A percentile compares a stretch with the other conserved stretches of the same genome.
phyloP scores from a whole-genome alignment of 2,888 invertebrate species.

The Standfussiana lucernea region DNA sequence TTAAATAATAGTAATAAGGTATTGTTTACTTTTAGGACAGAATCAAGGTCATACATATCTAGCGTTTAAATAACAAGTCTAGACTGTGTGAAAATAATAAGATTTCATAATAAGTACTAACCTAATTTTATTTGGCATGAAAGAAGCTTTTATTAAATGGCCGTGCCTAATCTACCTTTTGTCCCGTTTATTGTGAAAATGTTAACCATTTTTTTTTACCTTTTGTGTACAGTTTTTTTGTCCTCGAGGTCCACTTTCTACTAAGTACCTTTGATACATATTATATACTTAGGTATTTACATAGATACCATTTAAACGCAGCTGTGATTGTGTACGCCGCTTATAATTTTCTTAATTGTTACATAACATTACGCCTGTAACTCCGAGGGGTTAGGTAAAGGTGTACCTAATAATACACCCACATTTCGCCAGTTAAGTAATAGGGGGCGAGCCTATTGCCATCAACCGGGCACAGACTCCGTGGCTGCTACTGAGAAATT shows the following conservation, averaged over 20 bases:
- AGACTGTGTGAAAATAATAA: constrained; percentile 14
- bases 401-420: too few relatives aligned
- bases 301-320: background rate
- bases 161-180: constrained; percentile 16
- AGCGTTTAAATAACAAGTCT: constrained; percentile 9
- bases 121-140: constrained; percentile 1
- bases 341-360: background rate
- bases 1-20: too few relatives aligned
- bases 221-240: background rate
- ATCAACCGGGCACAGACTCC: too few relatives aligned
- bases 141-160: background rate
- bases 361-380: too few relatives aligned
- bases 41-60: background rate
- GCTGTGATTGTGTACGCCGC: background rate
- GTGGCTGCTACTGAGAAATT: too few relatives aligned
- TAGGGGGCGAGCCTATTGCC: too few relatives aligned
- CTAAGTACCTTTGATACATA: background rate
- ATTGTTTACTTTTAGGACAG: background rate
- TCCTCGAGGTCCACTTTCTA: background rate
- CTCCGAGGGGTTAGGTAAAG: too few relatives aligned
- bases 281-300: too few relatives aligned
- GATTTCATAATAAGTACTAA: background rate
- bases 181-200: background rate
- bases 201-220: background rate
- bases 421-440: too few relatives aligned